Base-by-base conservation (phyloP, 1,140 invertebrate genomes). In the Bombus pyrosoma region DNA sequence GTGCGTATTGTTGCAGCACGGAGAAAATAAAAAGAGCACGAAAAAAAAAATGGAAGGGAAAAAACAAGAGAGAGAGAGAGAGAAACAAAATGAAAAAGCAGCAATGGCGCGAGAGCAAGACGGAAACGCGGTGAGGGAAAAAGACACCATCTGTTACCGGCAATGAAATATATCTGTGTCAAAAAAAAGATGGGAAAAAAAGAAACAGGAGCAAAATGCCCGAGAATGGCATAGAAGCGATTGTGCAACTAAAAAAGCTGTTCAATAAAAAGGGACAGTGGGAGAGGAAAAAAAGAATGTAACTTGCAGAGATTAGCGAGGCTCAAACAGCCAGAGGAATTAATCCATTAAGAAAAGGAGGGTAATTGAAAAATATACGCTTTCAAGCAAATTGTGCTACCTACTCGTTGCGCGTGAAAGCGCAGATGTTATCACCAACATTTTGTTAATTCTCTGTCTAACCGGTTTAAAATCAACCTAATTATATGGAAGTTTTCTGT, bases 341-440 rank as follows among this genome's bases (percentile, higher is more conserved):
- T 68, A 80, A 80, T 66, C 41, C 77, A 41, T 80, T 80, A 68
- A n/a, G 41, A 68, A 80, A 47, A 80, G 37, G 76, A 78, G 76
- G 76, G 77, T 80, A 80, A 80, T 47, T 80, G 64, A 80, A 80
- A 80, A 80, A 69, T 80, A 80, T 80, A 47, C 41, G 64, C 62
- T 80, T 68, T 80, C 59, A 37, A 13, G 76, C 59, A 43, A 66
- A 78, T 78, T 78, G 76, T 34, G 39, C 39, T 32, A 43, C 39
- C 32, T 59, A 22, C 47, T 53, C 59, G 59, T 32, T 64, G n/a
- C 76, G 6, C n/a, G 39, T 15, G 37, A 77, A 77, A 59, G 39
- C 59, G 39, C 25, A 43, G 59, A 22, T 25, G 9, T 12, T 32
- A 64, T 73, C 39, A 32, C 41, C 15, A 57, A 59, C 37, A 39